Evolutionary conservation across 1,140 invertebrate genomes (phyloP), one percentile per base, ranked within the genome.

Genomic region (Microplitis demolitor): DNA sequence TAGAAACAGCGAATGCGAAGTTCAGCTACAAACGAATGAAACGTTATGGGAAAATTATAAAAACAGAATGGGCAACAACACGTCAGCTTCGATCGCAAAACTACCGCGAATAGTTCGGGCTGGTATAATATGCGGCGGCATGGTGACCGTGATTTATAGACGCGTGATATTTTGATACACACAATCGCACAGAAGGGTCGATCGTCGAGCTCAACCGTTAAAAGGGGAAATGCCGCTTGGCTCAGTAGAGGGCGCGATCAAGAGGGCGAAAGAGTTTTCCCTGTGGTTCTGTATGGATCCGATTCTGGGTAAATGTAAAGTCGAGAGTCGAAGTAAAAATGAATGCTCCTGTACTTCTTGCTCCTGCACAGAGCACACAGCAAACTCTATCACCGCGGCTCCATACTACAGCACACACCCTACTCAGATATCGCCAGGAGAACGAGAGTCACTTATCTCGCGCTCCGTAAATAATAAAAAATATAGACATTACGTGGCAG

Each of bases 381-480:
- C 6, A 45, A 11, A 45, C 71, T 73, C 71, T 73, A 73, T 73
- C 71, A 73, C 64, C 37, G 64, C 37, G 14, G 60, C 53, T 76
- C 71, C 67, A 64, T 51, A 72, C 64, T 34, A 8, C 14, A 31
- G 39, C 34, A 53, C 58, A 54, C 50, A 66, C 39, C 50, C 37
- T 11, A 11, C 39, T 58, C 54, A 66, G 37, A 66, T 68, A 64
- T 61, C 45, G 51, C 53, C 6, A 64, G 62, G 35, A 45, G 62
- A 35, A n/a, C 51, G 54, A 14, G 67, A 69, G 39, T 76, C 74
- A 73, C 67, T 74, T 76, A 76, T 76, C 75, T 76, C 75, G 14
- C 54, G 16, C 72, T 74, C 72, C 72, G 75, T 76, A 76, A 76
- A 76, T 76, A 76, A 76, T 76, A 74, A 76, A 76, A 66, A 76